phyloP scores from a whole-genome alignment of 1,140 invertebrate genomes.

The Macrobrachium rosenbergii region DNA sequence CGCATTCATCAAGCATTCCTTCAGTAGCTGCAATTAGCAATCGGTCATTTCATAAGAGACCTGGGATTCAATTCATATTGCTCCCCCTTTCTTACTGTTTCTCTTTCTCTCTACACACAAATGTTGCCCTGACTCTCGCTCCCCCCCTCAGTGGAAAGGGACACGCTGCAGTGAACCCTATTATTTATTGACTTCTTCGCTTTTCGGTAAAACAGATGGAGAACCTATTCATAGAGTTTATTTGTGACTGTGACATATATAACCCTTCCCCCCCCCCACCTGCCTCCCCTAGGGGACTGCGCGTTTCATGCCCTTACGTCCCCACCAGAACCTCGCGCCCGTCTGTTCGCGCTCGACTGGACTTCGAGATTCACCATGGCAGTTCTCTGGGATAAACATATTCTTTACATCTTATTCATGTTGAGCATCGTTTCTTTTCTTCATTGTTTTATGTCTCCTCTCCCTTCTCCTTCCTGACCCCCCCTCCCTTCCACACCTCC shows the following conservation, averaged over 20 bases:
- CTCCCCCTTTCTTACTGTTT: too few relatives aligned
- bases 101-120: too few relatives aligned
- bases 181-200: constrained; percentile 36
- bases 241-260: constrained; percentile 30
- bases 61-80: background rate
- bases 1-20: too few relatives aligned
- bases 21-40: too few relatives aligned
- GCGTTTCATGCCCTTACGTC: too few relatives aligned
- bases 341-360: too few relatives aligned
- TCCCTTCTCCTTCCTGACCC: background rate
- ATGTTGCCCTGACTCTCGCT: constrained; percentile 15
- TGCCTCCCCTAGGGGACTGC: background rate
- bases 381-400: background rate
- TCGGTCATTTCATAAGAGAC: too few relatives aligned
- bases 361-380: background rate
- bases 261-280: background rate
- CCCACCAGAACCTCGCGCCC: too few relatives aligned
- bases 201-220: background rate
- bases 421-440: background rate
- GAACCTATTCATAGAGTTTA: constrained; percentile 26
- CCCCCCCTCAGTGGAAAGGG: constrained; percentile 19
- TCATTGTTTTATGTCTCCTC: background rate
- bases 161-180: constrained; percentile 16
- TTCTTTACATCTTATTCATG: background rate
- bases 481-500: background rate